Base-by-base conservation (phyloP, 1,140 invertebrate species). In the Vanessa atalanta region DNA sequence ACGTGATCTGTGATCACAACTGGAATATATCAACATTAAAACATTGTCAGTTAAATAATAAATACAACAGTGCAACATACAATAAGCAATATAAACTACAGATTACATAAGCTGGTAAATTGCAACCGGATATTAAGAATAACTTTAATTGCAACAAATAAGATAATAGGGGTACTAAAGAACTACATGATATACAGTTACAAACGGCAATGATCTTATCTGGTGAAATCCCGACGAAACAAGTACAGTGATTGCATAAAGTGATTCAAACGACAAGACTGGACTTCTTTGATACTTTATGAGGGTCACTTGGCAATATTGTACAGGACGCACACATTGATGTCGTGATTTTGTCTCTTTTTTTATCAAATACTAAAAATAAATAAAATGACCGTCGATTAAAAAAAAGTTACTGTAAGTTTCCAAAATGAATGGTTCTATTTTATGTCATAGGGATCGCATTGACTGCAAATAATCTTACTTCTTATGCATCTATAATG, bases 171-270 rank as follows among this genome's bases (percentile, higher is more conserved):
- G 12, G 23, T 20, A 26, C 12, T 57, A 23, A 23, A 20, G 16
- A 57, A 57, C 53, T 3, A 50, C n/a, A n/a, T 51, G 2, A 51
- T 57, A 16, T 26, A 12, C 16, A 26, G 20, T 12, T 23, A 4
- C 20, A 57, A 57, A 57, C 20, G 55, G 23, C 55, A 57, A 57
- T 57, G 55, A 57, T 57, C 11, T 16, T 57, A 57, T 57, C 55
- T 57, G 20, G 23, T 57, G 0, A 57, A 26, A 26, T 6, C 47
- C 20, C 20, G 48, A 51, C 50, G 47, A 51, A 66, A 53, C 48
- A 13, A 31, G 65, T 57, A 65, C 51, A 37, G 51, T n/a, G 15
- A 66, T 66, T 66, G 65, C 65, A 66, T 66, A 43, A 66, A 66
- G 47, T 66, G 9, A 51, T 66, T 15, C 20, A 66, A 66, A 50